Percentiles rank a stretch among this genome's conserved stretches.
Conservation (phyloP, 2,797 vertebrate genomes). For the Mergus octosetaceus region DNA sequence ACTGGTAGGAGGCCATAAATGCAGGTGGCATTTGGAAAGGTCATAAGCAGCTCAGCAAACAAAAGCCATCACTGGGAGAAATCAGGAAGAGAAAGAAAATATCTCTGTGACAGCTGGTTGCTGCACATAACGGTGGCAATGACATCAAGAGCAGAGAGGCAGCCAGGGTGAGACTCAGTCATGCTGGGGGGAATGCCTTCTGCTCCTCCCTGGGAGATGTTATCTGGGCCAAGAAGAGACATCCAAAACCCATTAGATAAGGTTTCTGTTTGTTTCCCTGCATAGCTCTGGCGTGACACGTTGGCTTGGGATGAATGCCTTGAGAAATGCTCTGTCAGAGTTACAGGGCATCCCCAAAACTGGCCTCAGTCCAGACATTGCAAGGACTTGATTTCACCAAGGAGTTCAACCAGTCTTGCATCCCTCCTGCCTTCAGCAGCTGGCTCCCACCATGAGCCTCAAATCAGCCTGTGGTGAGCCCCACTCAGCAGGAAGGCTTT, state of each 20-base stretch:
- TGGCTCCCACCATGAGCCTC: background rate
- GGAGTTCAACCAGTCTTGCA: accelerated
- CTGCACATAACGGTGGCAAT: background rate
- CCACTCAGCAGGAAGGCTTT: background rate
- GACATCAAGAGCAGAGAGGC: background rate
- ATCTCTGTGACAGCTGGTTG: background rate
- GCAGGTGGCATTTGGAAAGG: constrained; percentile 23
- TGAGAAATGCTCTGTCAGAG: background rate
- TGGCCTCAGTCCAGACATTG: background rate
- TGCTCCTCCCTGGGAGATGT: background rate
- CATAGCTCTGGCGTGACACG: background rate
- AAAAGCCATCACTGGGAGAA: background rate
- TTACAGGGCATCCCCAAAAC: accelerated
- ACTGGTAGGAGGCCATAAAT: background rate
- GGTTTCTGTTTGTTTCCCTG: background rate
- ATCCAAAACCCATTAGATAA: background rate
- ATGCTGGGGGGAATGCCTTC: background rate
- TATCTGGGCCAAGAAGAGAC: background rate
- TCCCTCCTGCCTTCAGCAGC: background rate
- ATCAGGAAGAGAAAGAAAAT: background rate
- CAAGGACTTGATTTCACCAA: background rate
- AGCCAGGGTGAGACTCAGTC: background rate
- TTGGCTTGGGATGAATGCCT: background rate
- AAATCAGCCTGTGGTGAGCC: background rate
- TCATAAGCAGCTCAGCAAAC: constrained; percentile 9